Conservation (phyloP, 2,888 invertebrate genomes). For the Chymomyza procnemis region DNA sequence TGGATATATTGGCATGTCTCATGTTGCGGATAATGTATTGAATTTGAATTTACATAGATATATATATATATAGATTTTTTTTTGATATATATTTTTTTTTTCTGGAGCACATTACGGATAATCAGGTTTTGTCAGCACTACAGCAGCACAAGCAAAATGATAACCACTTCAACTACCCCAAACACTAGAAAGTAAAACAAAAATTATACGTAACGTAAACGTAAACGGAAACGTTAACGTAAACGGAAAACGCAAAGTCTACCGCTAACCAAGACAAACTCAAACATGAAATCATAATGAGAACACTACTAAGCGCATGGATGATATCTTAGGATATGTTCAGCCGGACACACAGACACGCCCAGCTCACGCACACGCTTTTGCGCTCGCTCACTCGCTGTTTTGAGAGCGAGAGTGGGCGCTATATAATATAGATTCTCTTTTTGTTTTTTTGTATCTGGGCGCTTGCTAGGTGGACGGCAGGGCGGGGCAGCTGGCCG, state of each 20-base stretch:
- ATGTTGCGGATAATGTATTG: too few species aligned
- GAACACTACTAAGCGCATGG: neutral
- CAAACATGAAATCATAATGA: neutral
- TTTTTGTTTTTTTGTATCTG: neutral
- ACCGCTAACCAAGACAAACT: neutral
- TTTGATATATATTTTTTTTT: too few species aligned
- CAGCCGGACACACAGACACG: neutral
- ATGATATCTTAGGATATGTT: neutral
- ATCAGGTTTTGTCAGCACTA: neutral
- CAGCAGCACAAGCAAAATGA: neutral
- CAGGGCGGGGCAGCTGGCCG: conserved; percentile 11
- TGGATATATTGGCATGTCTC: conserved; percentile 9
- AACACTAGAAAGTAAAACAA: conserved; percentile 5
- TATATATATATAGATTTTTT: too few species aligned
- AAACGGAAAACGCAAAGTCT: neutral
- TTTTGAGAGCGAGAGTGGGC: too few species aligned
- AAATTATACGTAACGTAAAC: neutral
- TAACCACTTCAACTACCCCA: neutral
- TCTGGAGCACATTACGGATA: neutral
- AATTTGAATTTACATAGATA: too few species aligned
- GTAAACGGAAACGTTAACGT: neutral
- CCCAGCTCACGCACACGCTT: neutral
- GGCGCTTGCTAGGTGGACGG: conserved; percentile 5
- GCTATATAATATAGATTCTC: too few species aligned
- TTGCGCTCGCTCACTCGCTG: too few species aligned